Evolutionary conservation across 2,797 vertebrate species (phyloP).

Genomic region (Sphenodon punctatus): DNA sequence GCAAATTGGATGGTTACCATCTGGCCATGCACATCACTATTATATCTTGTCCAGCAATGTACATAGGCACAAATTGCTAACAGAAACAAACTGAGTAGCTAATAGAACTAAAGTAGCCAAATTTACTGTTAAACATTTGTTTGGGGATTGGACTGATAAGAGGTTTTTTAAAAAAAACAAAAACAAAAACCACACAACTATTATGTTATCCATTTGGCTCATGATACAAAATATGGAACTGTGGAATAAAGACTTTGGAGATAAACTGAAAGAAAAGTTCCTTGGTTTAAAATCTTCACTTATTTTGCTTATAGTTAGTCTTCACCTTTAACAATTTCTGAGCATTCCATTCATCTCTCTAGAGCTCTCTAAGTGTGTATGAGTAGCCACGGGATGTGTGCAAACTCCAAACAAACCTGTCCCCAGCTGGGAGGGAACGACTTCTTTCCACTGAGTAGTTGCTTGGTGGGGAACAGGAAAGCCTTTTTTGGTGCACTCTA

Average conservation of each 20-base stretch:
- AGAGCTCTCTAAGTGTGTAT: not conserved
- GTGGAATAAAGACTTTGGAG: not conserved
- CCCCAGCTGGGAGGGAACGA: no score
- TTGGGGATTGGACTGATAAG: no score
- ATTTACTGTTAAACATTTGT: no score
- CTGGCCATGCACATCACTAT: rapidly evolving
- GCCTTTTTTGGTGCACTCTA: no score
- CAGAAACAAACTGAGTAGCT: not conserved
- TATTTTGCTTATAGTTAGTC: not conserved
- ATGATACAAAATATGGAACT: no score
- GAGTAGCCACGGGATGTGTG: no score
- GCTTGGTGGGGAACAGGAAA: no score
- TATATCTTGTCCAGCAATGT: not conserved
- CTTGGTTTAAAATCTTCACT: not conserved
- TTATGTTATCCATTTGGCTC: no score
- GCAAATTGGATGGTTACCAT: not conserved
- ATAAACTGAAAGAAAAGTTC: not conserved
- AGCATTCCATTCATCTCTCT: not conserved
- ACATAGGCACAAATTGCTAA: not conserved
- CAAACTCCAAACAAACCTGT: no score
- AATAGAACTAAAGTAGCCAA: not conserved
- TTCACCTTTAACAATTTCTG: not conserved
- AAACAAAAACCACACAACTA: no score
- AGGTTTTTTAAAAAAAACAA: no score
- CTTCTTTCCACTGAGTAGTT: no score